Evolutionary conservation across 2,113 vertebrate species (phyloP), one percentile per base, ranked within the genome.

Genomic region (Neoarius graeffei): DNA sequence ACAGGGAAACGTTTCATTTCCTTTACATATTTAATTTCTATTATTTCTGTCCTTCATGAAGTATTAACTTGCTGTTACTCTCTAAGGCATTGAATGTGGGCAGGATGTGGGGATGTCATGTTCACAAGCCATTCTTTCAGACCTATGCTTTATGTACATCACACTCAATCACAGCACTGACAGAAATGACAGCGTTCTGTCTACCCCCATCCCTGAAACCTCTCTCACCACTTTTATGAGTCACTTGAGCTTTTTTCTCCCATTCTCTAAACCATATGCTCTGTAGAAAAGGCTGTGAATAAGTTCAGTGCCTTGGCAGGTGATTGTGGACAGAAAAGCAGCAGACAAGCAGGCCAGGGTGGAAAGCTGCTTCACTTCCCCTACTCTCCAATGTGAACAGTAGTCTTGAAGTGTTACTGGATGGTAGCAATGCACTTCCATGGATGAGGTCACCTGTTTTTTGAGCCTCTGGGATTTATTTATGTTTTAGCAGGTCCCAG

Each of bases 371-470:
- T 81, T 20, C 30, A 81, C 85, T 85, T 84, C 66, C 73, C 23
- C 62, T 52, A 64, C 23, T 86, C 62, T 83, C n/a, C 91, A 88
- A 93, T 91, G 92, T 92, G 90, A 92, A 54, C 80, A 13, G 1
- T 54, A 80, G 91, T 94, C 92, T 93, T 85, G 92, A 95, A 91
- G 93, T 95, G 94, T 93, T 93, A 89, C 92, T 94, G 93, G 91
- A 94, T 62, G 1, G 87, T 84, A 92, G 92, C 91, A 90, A 90
- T 91, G 91, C 91, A 85, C 62, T 84, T 90, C 84, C 89, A 52
- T 83, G 91, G 85, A 90, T 93, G 91, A 94, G 89, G 91, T 94
- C 91, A 94, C 85, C 74, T 67, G 73, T 1, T 54, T 86, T 82
- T 74, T 42, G 25, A 74, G 60, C 74, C 60, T 87, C 30, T 82